Percentiles rank a stretch among this genome's conserved stretches.
Evolutionary conservation across 2,888 invertebrate species (phyloP).

Genomic region (Craniophora ligustri): DNA sequence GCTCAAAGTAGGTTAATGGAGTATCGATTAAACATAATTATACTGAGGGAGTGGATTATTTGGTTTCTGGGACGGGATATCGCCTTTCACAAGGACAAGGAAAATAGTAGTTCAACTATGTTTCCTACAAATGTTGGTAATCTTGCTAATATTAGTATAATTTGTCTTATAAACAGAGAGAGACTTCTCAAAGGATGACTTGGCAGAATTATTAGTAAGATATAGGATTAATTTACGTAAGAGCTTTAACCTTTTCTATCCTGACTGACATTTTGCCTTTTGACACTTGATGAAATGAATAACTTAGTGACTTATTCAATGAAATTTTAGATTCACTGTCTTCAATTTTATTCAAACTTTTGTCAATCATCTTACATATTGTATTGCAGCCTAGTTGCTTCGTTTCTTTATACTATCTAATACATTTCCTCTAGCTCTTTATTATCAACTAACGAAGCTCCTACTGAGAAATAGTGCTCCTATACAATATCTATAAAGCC

Average conservation of each 20-base stretch:
- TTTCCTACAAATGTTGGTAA: slow-evolving; percentile 5
- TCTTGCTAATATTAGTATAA: slow-evolving; percentile 2
- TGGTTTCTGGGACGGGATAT: slow-evolving; percentile 5
- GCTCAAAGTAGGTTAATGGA: slow-evolving; percentile 27
- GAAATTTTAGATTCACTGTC: background rate
- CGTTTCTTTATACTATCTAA: background rate
- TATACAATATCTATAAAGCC: slow-evolving; percentile 35
- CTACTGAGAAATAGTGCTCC: slow-evolving; percentile 27
- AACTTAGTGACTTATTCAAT: background rate
- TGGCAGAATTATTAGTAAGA: too few species aligned
- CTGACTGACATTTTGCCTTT: too few species aligned
- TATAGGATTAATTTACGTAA: too few species aligned
- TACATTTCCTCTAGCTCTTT: slow-evolving; percentile 20
- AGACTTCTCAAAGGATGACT: background rate
- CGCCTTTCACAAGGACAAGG: slow-evolving; percentile 16
- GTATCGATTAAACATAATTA: slow-evolving; percentile 33
- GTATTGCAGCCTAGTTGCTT: background rate
- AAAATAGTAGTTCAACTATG: background rate
- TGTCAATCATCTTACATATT: too few species aligned
- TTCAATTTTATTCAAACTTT: too few species aligned
- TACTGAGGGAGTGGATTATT: slow-evolving; percentile 16
- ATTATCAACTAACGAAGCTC: slow-evolving; percentile 30
- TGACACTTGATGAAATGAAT: too few species aligned
- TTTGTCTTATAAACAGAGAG: background rate
- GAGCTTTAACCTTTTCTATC: too few species aligned